Evolutionary conservation across 2,113 vertebrate genomes (phyloP), one percentile per base, ranked within the genome.

Genomic region (Callorhinus ursinus): DNA sequence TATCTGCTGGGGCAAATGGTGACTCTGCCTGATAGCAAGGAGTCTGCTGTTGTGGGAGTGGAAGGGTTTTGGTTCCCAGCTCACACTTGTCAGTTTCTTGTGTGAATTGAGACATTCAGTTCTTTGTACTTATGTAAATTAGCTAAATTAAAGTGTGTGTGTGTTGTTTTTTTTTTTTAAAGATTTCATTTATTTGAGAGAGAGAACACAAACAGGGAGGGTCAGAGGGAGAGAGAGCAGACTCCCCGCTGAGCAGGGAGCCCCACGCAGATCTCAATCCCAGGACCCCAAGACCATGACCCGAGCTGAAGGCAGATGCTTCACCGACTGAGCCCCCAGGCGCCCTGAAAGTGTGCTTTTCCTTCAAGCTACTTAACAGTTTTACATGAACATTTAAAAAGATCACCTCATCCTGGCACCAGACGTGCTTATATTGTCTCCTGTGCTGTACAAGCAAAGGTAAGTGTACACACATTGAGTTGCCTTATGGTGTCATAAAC

Each of bases 401-500:
- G 39, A 39, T 39, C 53, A 14, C 46, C 19, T 39, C 4, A 11
- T 49, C 24, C 1, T 1, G 14, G 53, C 83, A 36, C 15, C 28
- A 16, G 51, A 77, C 53, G 11, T 15, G 24, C 63, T 16, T 42
- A 5, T 7, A 11, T 4, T 4, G 46, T n/a, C 15, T 55, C 57
- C 51, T 31, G 0, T 16, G 46, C n/a, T 9, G 63, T 36, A 15
- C 3, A n/a, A 46, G 1, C 14, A 15, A 9, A 71, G 39, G 31
- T 69, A 42, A 46, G 39, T 2, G 1, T 33, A 1, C 5, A 1
- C 21, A 16, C 24, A 51, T 28, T 12, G n/a, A 46, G 15, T 4
- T 16, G 36, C 76, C 36, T 39, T 2, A 36, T 59, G 5, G 18
- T 1, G 31, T 26, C 15, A 5, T 2, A 0, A 16, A 13, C 21